Base-by-base conservation (phyloP, 2,888 invertebrate species). In the Charanyca ferruginea region DNA sequence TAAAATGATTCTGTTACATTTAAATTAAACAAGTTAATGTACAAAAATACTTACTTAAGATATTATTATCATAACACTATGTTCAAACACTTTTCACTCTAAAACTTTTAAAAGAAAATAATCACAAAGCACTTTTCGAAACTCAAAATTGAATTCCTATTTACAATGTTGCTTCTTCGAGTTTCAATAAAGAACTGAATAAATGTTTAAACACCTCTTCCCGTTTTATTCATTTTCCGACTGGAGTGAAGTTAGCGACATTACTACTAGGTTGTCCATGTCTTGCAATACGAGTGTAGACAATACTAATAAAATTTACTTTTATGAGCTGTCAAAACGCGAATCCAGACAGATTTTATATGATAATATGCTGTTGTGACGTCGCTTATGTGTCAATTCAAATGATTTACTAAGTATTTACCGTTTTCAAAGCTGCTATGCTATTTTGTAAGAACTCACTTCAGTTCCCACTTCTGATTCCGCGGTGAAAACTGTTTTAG, bases 201-300 rank as follows among this genome's bases (percentile, higher is more conserved):
- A n/a, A 22, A 28, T 45, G 54, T 16, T 9, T 16, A 7, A 28
- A 2, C n/a, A 0, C 2, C 6, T 13, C n/a, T 1, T 8, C 16
- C 6, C 42, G 9, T 67, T 65, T 45, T 67, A 55, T 65, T 55
- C 20, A 63, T 16, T 38, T 38, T 38, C 7, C 1, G 4, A 65
- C 16, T 18, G 20, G 0, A 22, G 20, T 35, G 55, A 67, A 45
- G 44, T 67, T 65, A 63, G 48, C 25, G 13, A 4, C 44, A 4
- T 42, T 1, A 11, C 3, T 8, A 35, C 11, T 44, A 55, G 20
- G 16, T 20, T 67, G 32, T 11, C 67, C 44, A 54, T 13, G 25
- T 20, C 25, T 18, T 22, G 0, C 7, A 35, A n/a, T 66, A 35
- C 20, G 25, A 20, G 11, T 28, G 22, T 28, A 16, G 9, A 32